A percentile compares a stretch with the other conserved stretches of the same genome.
These are phyloP conservation scores for Gandaritis pyraliata DNA, from an alignment of 2,888 invertebrate species.

Conservation along the genomic window DNA sequence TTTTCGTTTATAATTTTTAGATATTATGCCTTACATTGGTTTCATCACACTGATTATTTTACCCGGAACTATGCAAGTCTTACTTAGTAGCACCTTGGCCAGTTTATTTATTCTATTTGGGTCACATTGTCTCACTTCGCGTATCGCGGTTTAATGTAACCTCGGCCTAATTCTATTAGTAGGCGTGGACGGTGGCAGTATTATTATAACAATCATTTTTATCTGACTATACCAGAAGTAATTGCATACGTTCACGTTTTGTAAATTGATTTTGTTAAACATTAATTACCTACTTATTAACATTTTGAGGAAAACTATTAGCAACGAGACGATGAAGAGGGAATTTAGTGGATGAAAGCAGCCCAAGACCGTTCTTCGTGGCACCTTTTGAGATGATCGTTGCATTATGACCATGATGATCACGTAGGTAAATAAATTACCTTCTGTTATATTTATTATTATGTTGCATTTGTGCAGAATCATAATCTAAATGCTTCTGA, in stretches of 20 bases:
- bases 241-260: not conserved
- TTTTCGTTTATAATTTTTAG: too few species aligned
- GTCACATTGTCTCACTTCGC: conserved; percentile 45
- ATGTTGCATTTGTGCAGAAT: conserved; percentile 12
- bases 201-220: conserved; percentile 28
- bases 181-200: conserved; percentile 34
- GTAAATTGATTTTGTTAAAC: too few species aligned
- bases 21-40: too few species aligned
- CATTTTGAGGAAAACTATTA: too few species aligned
- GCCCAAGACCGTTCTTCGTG: too few species aligned
- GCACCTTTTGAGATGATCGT: too few species aligned
- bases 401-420: not conserved
- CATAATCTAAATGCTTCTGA: conserved; percentile 10
- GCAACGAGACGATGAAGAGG: too few species aligned
- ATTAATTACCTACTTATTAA: too few species aligned
- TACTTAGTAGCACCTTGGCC: conserved; percentile 4
- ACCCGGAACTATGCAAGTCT: conserved; percentile 1
- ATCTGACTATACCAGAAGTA: conserved; percentile 3
- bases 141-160: conserved; percentile 45
- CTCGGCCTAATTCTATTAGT: conserved; percentile 46
- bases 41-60: not conserved
- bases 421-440: not conserved
- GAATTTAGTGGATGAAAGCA: too few species aligned
- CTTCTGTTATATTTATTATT: not conserved
- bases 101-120: conserved; percentile 38